These are phyloP conservation scores for Rattus rattus DNA, from an alignment of 2,113 vertebrate genomes.

Conservation along the genomic window DNA sequence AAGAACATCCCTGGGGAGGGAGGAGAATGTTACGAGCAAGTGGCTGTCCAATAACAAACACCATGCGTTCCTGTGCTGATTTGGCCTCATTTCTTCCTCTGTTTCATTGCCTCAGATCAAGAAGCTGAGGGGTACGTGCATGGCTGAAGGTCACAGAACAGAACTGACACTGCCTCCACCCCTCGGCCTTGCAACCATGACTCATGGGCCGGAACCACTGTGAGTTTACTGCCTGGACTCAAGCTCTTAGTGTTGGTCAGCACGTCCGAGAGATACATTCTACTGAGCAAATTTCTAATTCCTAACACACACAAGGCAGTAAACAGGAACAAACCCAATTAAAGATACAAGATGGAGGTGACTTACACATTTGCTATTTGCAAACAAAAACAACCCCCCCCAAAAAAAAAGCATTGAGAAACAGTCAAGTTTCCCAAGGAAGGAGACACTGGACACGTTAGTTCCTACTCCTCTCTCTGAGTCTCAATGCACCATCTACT, in stretches of 20 bases:
- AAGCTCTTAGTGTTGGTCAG: neutral
- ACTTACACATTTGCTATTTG: constrained; percentile 4
- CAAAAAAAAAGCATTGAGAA: neutral
- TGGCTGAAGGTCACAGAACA: neutral
- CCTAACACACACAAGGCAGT: neutral
- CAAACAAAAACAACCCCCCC: neutral
- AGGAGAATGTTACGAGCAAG: neutral
- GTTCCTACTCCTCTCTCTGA: neutral
- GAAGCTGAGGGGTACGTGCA: neutral
- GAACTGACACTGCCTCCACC: neutral
- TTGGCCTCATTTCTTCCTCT: neutral
- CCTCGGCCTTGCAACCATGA: neutral
- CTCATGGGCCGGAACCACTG: neutral
- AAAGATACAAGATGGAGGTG: neutral
- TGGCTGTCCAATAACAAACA: neutral
- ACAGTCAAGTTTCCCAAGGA: neutral
- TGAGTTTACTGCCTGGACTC: neutral
- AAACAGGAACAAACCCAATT: neutral
- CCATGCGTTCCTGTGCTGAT: too few species aligned
- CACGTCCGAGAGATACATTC: neutral
- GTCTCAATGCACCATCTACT: neutral
- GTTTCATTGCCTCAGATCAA: neutral
- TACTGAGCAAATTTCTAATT: constrained; percentile 1
- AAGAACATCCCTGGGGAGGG: neutral
- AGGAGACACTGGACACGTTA: neutral